Conservation (phyloP, 2,113 vertebrate genomes). For the Baryphthengus martii region DNA sequence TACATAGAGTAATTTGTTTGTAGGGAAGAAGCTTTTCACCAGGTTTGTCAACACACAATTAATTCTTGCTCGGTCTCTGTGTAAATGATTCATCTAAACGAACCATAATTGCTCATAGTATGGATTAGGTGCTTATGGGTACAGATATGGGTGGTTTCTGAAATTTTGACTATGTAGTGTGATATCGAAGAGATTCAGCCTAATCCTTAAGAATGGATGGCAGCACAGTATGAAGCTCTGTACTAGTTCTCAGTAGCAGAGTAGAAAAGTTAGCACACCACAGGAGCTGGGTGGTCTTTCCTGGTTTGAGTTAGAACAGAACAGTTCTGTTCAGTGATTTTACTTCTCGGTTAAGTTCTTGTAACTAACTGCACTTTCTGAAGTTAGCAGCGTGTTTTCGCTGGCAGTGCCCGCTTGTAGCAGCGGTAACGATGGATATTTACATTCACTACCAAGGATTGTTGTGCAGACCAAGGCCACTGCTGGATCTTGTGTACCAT, state of each 20-base stretch:
- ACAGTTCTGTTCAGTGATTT: too few species aligned
- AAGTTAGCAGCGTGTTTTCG: too few species aligned
- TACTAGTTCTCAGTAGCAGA: neutral
- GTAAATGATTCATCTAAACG: neutral
- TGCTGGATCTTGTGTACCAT: too few species aligned
- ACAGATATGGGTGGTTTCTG: neutral
- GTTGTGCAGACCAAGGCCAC: too few species aligned
- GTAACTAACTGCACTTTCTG: too few species aligned
- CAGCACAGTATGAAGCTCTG: neutral
- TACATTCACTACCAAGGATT: too few species aligned
- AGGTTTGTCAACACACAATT: neutral
- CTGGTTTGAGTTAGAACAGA: too few species aligned
- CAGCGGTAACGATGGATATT: too few species aligned
- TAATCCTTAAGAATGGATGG: neutral
- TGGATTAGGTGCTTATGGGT: neutral
- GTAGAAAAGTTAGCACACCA: neutral
- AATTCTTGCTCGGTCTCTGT: neutral
- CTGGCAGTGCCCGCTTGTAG: too few species aligned
- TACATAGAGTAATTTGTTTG: neutral
- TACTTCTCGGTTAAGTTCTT: too few species aligned
- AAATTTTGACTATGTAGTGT: neutral
- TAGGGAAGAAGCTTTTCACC: neutral
- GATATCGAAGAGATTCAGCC: neutral
- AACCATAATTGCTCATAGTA: neutral
- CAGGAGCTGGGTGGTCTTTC: neutral